Evolutionary conservation across 2,113 vertebrate genomes (phyloP).

Genomic region (Dinomys branickii): DNA sequence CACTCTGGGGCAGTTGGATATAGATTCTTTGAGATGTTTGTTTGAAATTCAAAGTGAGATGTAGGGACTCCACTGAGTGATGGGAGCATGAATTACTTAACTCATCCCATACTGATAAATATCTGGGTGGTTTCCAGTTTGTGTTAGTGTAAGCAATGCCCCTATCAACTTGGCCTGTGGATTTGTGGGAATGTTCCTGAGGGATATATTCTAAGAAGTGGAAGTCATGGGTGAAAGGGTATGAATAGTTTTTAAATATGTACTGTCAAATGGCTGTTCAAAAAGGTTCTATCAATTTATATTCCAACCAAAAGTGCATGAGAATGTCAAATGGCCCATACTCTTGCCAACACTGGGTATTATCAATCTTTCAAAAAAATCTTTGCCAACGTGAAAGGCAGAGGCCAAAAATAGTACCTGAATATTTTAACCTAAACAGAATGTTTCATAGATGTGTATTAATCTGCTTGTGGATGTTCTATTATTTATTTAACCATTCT

Average conservation of each 20-base stretch:
- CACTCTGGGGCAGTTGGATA: background rate
- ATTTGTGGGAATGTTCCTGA: background rate
- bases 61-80: background rate
- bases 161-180: background rate
- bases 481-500: background rate
- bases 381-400: slow-evolving; percentile 28
- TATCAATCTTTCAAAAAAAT: slow-evolving; percentile 42
- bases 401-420: slow-evolving; percentile 52
- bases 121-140: slow-evolving; percentile 41
- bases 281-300: slow-evolving; percentile 43
- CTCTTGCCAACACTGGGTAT: slow-evolving; percentile 46
- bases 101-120: background rate
- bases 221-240: slow-evolving; percentile 56
- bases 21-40: background rate
- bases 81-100: background rate
- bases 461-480: background rate
- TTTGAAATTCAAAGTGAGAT: background rate
- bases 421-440: slow-evolving; percentile 48
- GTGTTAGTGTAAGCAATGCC: background rate
- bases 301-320: slow-evolving; percentile 21
- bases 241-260: background rate
- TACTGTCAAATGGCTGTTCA: slow-evolving; percentile 58
- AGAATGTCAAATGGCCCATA: slow-evolving; percentile 54
- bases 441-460: background rate
- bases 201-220: slow-evolving; percentile 38